Conservation (phyloP, 2,797 vertebrate species). For the Mormyrops boulengeri region DNA sequence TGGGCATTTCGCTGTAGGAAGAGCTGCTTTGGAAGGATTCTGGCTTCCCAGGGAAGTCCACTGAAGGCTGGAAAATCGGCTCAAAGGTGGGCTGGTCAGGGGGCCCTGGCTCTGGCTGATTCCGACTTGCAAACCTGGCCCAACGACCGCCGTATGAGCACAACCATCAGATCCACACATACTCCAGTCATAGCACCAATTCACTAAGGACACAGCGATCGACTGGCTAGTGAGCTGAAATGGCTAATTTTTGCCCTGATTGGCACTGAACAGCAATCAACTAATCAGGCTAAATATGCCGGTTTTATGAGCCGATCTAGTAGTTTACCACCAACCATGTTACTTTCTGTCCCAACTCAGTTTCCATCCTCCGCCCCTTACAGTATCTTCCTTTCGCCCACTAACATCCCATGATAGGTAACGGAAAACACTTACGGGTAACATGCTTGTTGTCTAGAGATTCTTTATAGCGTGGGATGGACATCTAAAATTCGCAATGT, state of each 20-base stretch:
- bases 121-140: slow-evolving; percentile 52
- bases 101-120: slow-evolving; percentile 50
- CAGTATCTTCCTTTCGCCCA: not conserved
- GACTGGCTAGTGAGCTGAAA: not conserved
- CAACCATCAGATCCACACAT: not conserved
- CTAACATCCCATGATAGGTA: not conserved
- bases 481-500: not conserved
- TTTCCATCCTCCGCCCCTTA: not conserved
- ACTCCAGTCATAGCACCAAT: not conserved
- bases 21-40: slow-evolving; percentile 48
- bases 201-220: not conserved
- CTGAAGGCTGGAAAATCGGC: slow-evolving; percentile 28
- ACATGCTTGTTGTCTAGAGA: not conserved
- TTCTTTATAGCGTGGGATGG: not conserved
- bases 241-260: not conserved
- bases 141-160: not conserved
- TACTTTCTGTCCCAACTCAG: not conserved
- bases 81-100: slow-evolving; percentile 39
- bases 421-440: not conserved
- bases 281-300: not conserved
- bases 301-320: not conserved
- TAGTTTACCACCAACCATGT: not conserved
- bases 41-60: slow-evolving; percentile 32
- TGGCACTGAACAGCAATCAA: not conserved
- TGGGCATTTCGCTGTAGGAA: slow-evolving; percentile 31